Percentiles rank a stretch among this genome's conserved stretches.
phyloP scores from a whole-genome alignment of 2,113 vertebrate genomes.

The Cygnus buccinator region DNA sequence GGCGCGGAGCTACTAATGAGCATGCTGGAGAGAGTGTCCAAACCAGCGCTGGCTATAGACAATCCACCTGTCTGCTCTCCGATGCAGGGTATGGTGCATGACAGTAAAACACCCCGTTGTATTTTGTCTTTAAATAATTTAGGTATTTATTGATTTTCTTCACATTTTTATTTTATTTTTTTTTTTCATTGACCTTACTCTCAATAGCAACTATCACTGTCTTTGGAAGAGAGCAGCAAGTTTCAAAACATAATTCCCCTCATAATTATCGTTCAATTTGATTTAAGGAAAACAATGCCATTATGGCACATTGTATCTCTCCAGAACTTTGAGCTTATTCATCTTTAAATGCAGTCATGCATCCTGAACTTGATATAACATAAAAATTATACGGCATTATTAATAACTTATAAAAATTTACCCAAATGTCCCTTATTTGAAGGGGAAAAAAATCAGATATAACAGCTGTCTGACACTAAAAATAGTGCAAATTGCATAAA shows the following conservation, averaged over 20 bases:
- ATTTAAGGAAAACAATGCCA: slow-evolving; percentile 16
- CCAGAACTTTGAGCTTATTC: slow-evolving; percentile 48
- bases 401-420: slow-evolving; percentile 23
- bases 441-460: slow-evolving; percentile 7
- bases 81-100: slow-evolving; percentile 84
- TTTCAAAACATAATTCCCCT: not conserved
- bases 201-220: slow-evolving; percentile 23
- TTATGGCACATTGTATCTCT: slow-evolving; percentile 25
- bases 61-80: slow-evolving; percentile 94
- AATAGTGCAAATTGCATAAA: slow-evolving; percentile 69
- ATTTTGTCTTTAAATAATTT: slow-evolving; percentile 97
- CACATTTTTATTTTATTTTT: slow-evolving; percentile 68
- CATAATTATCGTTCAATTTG: not conserved
- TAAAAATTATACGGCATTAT: slow-evolving; percentile 22
- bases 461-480: slow-evolving; percentile 71
- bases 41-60: slow-evolving; percentile 79
- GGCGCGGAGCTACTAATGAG: slow-evolving; percentile 94
- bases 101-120: slow-evolving; percentile 88
- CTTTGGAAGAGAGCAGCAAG: slow-evolving; percentile 30
- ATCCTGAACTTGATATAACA: not conserved
- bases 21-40: slow-evolving; percentile 89
- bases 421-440: slow-evolving; percentile 35
- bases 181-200: slow-evolving; percentile 72
- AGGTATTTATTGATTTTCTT: slow-evolving; percentile 92
- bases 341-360: not conserved